phyloP scores from a whole-genome alignment of 1,140 invertebrate species.

The Thaumetopoea pityocampa region DNA sequence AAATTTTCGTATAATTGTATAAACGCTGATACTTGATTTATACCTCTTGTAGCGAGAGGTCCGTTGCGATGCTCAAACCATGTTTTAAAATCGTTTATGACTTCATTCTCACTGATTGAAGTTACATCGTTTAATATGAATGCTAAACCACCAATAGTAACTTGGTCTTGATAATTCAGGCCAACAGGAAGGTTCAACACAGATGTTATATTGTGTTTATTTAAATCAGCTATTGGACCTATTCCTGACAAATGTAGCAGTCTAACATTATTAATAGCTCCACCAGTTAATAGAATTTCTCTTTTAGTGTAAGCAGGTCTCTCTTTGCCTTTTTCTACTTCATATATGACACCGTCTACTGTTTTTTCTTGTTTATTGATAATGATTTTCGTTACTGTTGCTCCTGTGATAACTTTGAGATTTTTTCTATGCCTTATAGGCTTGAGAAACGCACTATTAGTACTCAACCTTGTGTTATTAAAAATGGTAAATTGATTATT shows the following conservation, averaged over 20 bases:
- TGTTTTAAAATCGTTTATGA: constrained; percentile 66
- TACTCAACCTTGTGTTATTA: constrained; percentile 78
- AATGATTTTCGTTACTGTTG: constrained; percentile 79
- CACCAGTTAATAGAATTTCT: constrained; percentile 81
- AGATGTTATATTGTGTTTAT: constrained; percentile 75
- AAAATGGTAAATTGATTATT: constrained; percentile 73
- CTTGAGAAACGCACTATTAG: constrained; percentile 78
- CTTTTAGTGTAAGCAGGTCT: constrained; percentile 72
- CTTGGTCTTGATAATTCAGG: constrained; percentile 81
- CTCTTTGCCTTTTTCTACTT: constrained; percentile 60
- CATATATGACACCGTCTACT: constrained; percentile 78
- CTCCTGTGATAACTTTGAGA: constrained; percentile 75
- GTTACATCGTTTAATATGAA: constrained; percentile 44
- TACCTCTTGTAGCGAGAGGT: constrained; percentile 56
- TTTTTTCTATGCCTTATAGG: constrained; percentile 75
- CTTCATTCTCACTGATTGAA: constrained; percentile 39
- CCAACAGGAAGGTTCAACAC: constrained; percentile 79
- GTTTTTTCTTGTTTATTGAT: constrained; percentile 78
- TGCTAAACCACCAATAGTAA: constrained; percentile 57
- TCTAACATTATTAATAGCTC: constrained; percentile 78
- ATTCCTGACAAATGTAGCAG: constrained; percentile 85
- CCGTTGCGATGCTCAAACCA: constrained; percentile 64
- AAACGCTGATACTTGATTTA: constrained; percentile 61
- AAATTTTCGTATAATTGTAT: constrained; percentile 61
- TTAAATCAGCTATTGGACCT: constrained; percentile 81